These are phyloP conservation scores for Enteromius fasciolatus DNA, from an alignment of 2,797 vertebrate species.

Conservation along the genomic window DNA sequence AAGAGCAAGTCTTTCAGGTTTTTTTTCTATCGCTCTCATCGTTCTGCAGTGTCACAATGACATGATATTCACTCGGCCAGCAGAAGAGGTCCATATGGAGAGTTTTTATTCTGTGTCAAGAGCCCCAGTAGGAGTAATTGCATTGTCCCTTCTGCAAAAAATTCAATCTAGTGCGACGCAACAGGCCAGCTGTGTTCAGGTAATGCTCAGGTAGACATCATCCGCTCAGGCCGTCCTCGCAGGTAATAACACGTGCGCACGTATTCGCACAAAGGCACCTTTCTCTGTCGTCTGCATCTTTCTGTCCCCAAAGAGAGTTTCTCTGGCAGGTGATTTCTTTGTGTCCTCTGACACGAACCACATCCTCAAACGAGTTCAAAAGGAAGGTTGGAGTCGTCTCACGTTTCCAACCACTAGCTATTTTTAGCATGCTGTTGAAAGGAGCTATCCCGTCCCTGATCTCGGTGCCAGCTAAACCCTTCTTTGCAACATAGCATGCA, in stretches of 20 bases:
- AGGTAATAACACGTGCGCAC: slow-evolving; percentile 2
- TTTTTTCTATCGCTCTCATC: slow-evolving; percentile 16
- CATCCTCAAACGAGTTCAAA: slow-evolving; percentile 33
- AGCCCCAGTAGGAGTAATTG: slow-evolving; percentile 53
- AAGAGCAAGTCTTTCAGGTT: too few species aligned
- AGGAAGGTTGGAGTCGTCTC: slow-evolving; percentile 19
- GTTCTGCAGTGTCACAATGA: slow-evolving; percentile 31
- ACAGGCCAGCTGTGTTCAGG: slow-evolving; percentile 61
- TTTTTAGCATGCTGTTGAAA: slow-evolving; percentile 57
- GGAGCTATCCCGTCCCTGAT: slow-evolving; percentile 43
- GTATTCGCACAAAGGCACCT: background rate
- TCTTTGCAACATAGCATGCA: slow-evolving; percentile 3
- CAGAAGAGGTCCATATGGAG: slow-evolving; percentile 34
- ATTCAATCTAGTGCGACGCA: slow-evolving; percentile 55
- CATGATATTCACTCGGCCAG: slow-evolving; percentile 26
- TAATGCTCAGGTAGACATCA: slow-evolving; percentile 52
- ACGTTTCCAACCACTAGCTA: slow-evolving; percentile 20
- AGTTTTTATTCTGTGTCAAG: slow-evolving; percentile 49
- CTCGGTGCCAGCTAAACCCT: background rate
- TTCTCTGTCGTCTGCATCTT: slow-evolving; percentile 29
- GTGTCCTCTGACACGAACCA: slow-evolving; percentile 39
- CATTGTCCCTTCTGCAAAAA: slow-evolving; percentile 49
- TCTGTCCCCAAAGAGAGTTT: slow-evolving; percentile 12
- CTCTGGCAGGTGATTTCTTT: slow-evolving; percentile 37
- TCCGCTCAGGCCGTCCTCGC: background rate